These are phyloP conservation scores for Eucriotettix oculatus DNA, from an alignment of 2,888 invertebrate genomes.

Conservation along the genomic window DNA sequence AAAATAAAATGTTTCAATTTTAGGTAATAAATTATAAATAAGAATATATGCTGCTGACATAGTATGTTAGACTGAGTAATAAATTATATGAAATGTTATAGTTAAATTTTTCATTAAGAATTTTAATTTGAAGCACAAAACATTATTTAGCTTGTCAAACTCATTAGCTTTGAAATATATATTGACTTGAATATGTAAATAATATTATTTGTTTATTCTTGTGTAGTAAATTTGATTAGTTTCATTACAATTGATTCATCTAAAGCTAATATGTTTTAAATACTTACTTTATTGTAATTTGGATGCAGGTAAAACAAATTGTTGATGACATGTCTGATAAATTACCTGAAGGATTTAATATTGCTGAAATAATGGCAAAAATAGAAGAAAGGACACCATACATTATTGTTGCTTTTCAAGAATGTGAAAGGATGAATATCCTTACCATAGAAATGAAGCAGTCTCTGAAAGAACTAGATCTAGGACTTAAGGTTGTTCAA, in stretches of 20 bases:
- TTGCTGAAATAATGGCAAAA: conserved; percentile 68
- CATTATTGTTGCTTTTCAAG: conserved; percentile 81
- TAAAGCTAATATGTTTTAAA: too few species aligned
- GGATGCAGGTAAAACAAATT: conserved; percentile 43
- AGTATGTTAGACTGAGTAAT: not conserved
- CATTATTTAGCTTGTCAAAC: too few species aligned
- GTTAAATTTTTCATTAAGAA: not conserved
- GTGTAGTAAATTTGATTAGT: too few species aligned
- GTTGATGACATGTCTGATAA: conserved; percentile 80
- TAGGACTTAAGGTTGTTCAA: conserved; percentile 63
- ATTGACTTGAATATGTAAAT: too few species aligned
- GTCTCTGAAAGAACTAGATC: conserved; percentile 68
- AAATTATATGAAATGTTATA: not conserved
- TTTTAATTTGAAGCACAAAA: not conserved
- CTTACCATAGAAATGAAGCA: conserved; percentile 66
- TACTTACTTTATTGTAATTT: too few species aligned
- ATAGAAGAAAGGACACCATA: conserved; percentile 82
- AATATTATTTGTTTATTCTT: too few species aligned
- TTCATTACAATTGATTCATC: too few species aligned
- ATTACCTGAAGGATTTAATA: conserved; percentile 75
- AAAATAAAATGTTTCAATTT: too few species aligned
- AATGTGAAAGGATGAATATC: conserved; percentile 87
- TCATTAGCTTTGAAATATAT: too few species aligned
- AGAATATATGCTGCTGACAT: too few species aligned
- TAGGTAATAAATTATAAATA: too few species aligned